phyloP scores from a whole-genome alignment of 2,797 vertebrate genomes.

The Mormyrus proboscirostris region DNA sequence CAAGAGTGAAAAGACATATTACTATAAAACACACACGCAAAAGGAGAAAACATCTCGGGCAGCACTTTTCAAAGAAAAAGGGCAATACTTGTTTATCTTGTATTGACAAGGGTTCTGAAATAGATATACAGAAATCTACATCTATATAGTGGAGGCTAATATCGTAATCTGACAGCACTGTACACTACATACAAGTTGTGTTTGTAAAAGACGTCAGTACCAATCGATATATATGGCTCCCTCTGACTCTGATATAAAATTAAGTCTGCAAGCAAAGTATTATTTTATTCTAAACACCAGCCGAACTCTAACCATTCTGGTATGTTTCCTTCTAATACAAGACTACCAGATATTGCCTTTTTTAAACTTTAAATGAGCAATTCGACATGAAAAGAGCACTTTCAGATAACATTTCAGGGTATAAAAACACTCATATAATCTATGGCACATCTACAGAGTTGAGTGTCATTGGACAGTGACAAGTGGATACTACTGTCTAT shows the following conservation, averaged over 20 bases:
- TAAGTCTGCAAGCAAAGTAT: slow-evolving; percentile 61
- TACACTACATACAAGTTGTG: slow-evolving; percentile 58
- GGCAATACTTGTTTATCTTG: not conserved
- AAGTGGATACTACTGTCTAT: slow-evolving; percentile 69
- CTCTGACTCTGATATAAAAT: slow-evolving; percentile 51
- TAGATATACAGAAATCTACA: slow-evolving; percentile 2
- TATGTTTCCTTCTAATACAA: slow-evolving; percentile 54
- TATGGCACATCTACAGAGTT: slow-evolving; percentile 58
- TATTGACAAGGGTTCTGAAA: not conserved
- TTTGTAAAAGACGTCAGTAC: slow-evolving; percentile 60
- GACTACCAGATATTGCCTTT: slow-evolving; percentile 74
- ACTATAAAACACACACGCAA: slow-evolving; percentile 5
- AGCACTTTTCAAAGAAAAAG: not conserved
- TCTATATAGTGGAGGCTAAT: slow-evolving; percentile 3
- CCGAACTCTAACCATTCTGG: slow-evolving; percentile 33
- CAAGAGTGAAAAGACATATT: slow-evolving; percentile 17
- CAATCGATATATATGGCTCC: slow-evolving; percentile 59
- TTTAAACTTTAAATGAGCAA: slow-evolving; percentile 55
- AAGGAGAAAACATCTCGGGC: not conserved
- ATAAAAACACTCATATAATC: slow-evolving; percentile 38
- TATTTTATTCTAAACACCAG: slow-evolving; percentile 38
- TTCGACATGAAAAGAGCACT: slow-evolving; percentile 37
- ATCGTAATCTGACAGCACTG: not conserved
- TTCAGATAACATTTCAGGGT: slow-evolving; percentile 23
- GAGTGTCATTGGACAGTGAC: slow-evolving; percentile 55